These are phyloP conservation scores for Oikopleura albicans DNA, from an alignment of 23 tunicate species.

Conservation along the genomic window DNA sequence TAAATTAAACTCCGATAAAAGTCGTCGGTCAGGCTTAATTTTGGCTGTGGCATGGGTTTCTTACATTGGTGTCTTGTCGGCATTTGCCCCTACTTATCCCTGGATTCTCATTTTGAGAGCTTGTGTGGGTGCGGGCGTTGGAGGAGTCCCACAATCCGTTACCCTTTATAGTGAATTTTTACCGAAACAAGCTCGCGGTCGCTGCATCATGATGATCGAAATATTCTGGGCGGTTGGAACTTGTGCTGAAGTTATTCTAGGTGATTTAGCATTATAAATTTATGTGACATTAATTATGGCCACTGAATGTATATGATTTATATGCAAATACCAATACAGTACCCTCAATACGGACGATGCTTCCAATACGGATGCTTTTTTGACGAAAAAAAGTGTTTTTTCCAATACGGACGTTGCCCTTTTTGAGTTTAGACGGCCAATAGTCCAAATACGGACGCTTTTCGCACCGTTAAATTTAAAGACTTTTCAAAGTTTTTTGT, in stretches of 20 bases:
- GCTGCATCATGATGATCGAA: slow-evolving; percentile 76
- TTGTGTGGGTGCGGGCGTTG: slow-evolving; percentile 82
- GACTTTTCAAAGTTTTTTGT: no score
- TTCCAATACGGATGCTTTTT: no score
- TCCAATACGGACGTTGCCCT: no score
- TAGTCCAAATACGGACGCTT: no score
- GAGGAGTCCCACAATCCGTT: slow-evolving; percentile 84
- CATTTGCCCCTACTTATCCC: slow-evolving; percentile 60
- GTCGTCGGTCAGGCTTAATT: slow-evolving; percentile 30
- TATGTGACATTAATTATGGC: no score
- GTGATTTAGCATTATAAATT: slow-evolving; percentile 44
- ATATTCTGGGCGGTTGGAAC: slow-evolving; percentile 96
- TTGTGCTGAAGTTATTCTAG: slow-evolving; percentile 59
- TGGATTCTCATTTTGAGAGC: slow-evolving; percentile 76
- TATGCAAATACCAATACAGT: no score
- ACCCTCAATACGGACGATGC: no score
- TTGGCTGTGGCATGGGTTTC: slow-evolving; percentile 71
- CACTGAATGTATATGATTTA: no score
- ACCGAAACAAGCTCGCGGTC: slow-evolving; percentile 64
- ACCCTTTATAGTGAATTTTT: slow-evolving; percentile 60
- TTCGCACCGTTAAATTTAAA: no score
- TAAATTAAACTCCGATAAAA: no score
- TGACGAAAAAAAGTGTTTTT: no score
- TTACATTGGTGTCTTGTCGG: slow-evolving; percentile 57
- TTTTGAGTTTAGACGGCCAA: no score